These are phyloP conservation scores for Tenthredo distinguenda DNA, from an alignment of 2,888 invertebrate species.

Conservation along the genomic window DNA sequence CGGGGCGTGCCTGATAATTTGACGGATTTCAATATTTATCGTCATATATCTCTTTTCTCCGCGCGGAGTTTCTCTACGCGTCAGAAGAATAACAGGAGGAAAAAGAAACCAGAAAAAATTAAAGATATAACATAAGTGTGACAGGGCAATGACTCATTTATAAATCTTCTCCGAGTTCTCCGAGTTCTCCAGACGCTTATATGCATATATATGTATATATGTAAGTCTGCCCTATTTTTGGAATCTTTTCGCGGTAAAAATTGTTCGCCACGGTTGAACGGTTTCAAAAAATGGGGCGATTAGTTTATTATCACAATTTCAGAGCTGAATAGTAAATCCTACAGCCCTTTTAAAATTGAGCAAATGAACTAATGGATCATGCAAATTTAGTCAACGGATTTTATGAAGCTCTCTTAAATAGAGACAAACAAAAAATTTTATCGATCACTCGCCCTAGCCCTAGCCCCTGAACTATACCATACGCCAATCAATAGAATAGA, in stretches of 20 bases:
- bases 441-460: not conserved
- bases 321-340: not conserved
- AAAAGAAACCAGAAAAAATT: not conserved
- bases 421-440: not conserved
- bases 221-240: not conserved
- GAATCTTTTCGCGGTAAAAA: not conserved
- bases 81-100: not conserved
- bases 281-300: not conserved
- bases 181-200: not conserved
- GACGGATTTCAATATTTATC: slow-evolving; percentile 48
- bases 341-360: not conserved
- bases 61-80: not conserved
- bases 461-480: not conserved
- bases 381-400: not conserved
- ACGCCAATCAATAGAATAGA: slow-evolving; percentile 49
- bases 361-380: slow-evolving; percentile 1
- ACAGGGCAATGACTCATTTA: not conserved
- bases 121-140: not conserved
- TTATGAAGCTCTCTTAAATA: slow-evolving; percentile 4
- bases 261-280: not conserved
- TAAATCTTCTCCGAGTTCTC: not conserved
- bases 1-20: slow-evolving; percentile 49
- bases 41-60: slow-evolving; percentile 23
- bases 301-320: not conserved
- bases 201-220: not conserved